These are phyloP conservation scores for Lucifuga dentata DNA, from an alignment of 2,113 vertebrate genomes.

Conservation along the genomic window DNA sequence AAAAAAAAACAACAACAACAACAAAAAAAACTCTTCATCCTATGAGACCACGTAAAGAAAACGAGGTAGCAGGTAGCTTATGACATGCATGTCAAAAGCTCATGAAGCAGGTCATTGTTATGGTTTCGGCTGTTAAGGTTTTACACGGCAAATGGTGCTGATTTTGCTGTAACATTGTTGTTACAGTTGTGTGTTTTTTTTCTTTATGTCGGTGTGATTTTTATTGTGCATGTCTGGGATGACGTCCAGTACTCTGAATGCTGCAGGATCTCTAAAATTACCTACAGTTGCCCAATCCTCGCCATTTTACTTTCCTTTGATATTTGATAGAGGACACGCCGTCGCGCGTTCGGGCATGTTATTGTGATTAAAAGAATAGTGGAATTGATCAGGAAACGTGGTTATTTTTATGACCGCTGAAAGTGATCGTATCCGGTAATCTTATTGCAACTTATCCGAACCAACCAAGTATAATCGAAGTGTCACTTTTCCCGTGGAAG, in stretches of 20 bases:
- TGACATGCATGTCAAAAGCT: conserved; percentile 53
- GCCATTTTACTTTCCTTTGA: conserved; percentile 81
- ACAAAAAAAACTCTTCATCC: conserved; percentile 49
- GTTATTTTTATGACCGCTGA: conserved; percentile 39
- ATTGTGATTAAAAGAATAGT: conserved; percentile 3
- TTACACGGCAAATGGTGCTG: conserved; percentile 8
- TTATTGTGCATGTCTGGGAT: conserved; percentile 46
- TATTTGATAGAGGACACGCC: conserved; percentile 70
- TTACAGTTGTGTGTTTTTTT: conserved; percentile 31
- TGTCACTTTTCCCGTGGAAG: conserved; percentile 61
- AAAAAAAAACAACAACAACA: conserved; percentile 53
- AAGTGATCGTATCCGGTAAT: conserved; percentile 13
- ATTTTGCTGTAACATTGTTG: conserved; percentile 23
- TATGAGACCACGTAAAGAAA: conserved; percentile 39
- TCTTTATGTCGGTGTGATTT: conserved; percentile 12
- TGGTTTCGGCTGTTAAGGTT: conserved; percentile 23
- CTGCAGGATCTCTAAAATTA: conserved; percentile 70
- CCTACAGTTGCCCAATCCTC: conserved; percentile 79
- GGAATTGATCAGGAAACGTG: not conserved
- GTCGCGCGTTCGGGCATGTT: conserved; percentile 35
- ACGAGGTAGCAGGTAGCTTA: conserved; percentile 49
- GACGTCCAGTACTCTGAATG: conserved; percentile 63
- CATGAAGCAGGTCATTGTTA: conserved; percentile 39
- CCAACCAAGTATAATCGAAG: conserved; percentile 54
- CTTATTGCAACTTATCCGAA: conserved; percentile 56